Evolutionary conservation across 2,113 vertebrate genomes (phyloP).

Genomic region (Brachyhypopomus gauderio): DNA sequence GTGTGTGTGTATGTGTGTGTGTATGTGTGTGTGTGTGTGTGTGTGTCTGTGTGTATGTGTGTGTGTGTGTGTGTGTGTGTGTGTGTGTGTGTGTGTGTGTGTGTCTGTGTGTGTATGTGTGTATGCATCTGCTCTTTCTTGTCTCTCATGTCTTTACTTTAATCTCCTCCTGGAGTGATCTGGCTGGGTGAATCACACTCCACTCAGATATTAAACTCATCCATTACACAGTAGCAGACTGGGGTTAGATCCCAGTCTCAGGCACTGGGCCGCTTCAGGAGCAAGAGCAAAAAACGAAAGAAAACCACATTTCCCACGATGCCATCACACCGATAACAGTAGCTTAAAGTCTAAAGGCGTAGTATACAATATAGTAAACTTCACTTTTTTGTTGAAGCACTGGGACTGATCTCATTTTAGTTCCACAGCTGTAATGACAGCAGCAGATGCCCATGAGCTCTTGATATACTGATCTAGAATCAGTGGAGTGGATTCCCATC

Average conservation of each 20-base stretch:
- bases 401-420: slow-evolving; percentile 11
- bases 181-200: not conserved
- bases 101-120: too few relatives aligned
- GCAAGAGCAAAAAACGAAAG: not conserved
- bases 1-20: not conserved
- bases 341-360: not conserved
- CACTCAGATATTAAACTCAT: slow-evolving; percentile 2
- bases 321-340: not conserved
- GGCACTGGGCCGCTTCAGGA: too few relatives aligned
- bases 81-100: too few relatives aligned
- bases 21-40: too few relatives aligned
- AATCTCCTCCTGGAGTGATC: not conserved
- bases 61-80: too few relatives aligned
- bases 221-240: not conserved
- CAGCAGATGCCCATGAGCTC: slow-evolving; percentile 7
- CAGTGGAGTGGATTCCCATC: not conserved
- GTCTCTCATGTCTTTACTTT: too few relatives aligned
- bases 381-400: not conserved
- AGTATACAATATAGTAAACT: not conserved
- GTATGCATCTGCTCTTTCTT: too few relatives aligned
- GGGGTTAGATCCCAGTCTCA: not conserved
- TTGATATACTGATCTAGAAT: slow-evolving; percentile 22
- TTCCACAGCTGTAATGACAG: slow-evolving; percentile 11
- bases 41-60: too few relatives aligned
- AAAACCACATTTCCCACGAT: slow-evolving; percentile 12